A percentile compares a stretch with the other conserved stretches of the same genome.
Evolutionary conservation across 92 coral and sea anemone species (phyloP).

Genomic region (Anthopleura xanthogrammica): DNA sequence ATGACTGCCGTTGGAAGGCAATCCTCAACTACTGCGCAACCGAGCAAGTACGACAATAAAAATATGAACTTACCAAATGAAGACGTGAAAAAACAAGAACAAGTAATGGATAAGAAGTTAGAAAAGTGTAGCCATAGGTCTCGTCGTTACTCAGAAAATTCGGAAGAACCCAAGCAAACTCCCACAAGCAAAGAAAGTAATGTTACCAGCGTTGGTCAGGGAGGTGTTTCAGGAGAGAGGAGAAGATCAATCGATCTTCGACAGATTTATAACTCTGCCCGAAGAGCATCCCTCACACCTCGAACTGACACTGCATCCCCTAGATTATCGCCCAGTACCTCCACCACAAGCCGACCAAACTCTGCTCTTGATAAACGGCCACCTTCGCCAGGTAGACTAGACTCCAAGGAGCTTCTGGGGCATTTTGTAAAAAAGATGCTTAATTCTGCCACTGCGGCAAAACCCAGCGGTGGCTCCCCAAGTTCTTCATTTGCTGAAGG

Average conservation of each 20-base stretch:
- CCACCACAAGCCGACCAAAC: conserved; percentile 1
- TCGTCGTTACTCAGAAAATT: not conserved
- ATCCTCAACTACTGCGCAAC: not conserved
- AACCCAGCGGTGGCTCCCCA: conserved; percentile 40
- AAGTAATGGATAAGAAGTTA: not conserved
- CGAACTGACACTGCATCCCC: not conserved
- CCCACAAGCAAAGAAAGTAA: not conserved
- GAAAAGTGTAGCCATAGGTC: not conserved
- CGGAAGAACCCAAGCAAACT: not conserved
- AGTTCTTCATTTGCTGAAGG: conserved; percentile 40
- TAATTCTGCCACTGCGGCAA: conserved; percentile 69
- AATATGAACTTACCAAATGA: not conserved
- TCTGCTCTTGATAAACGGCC: conserved; percentile 42
- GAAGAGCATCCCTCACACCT: conserved; percentile 18
- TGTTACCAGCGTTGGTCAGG: not conserved
- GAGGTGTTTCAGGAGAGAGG: not conserved
- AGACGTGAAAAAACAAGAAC: not conserved
- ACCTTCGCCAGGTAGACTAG: conserved; percentile 63
- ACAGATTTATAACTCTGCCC: conserved; percentile 22
- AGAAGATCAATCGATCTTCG: conserved; percentile 28
- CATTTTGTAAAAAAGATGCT: conserved; percentile 85
- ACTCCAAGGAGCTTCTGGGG: conserved; percentile 77
- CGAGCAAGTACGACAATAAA: not conserved
- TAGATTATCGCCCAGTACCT: not conserved
- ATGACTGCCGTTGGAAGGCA: not conserved